Percentiles rank a stretch among this genome's conserved stretches.
Evolutionary conservation across 2,113 vertebrate genomes (phyloP).

Genomic region (Narcine bancroftii): DNA sequence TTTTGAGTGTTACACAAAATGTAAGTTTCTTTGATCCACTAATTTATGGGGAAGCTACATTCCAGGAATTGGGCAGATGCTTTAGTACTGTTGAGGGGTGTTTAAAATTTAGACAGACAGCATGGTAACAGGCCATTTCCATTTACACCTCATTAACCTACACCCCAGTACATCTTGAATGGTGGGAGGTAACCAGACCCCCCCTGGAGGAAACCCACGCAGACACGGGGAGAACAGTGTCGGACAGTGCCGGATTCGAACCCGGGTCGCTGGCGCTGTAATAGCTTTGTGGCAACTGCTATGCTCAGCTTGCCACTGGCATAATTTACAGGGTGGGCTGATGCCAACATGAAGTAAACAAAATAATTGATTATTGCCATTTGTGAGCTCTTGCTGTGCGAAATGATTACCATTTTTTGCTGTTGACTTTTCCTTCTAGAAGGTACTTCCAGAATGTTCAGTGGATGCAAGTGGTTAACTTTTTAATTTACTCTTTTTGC

Average conservation of each 20-base stretch:
- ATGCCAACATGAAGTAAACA: neutral
- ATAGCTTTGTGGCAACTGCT: too few species aligned
- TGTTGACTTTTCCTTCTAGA: neutral
- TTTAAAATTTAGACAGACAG: neutral
- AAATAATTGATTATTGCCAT: neutral
- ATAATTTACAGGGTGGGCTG: neutral
- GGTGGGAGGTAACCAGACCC: too few species aligned
- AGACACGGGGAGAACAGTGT: too few species aligned
- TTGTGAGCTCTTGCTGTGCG: neutral
- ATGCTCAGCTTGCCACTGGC: neutral
- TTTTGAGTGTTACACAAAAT: neutral
- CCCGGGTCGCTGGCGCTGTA: too few species aligned
- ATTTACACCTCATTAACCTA: too few species aligned
- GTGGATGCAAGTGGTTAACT: neutral
- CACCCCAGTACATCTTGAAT: too few species aligned
- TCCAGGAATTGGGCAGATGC: neutral
- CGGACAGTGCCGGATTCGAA: too few species aligned
- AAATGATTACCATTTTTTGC: neutral
- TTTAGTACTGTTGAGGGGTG: neutral
- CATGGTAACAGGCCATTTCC: too few species aligned
- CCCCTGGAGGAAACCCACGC: too few species aligned
- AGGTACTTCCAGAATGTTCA: neutral
- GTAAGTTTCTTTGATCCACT: neutral
- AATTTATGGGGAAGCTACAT: neutral
- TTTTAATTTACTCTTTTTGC: neutral